Evolutionary conservation across 1,140 invertebrate species (phyloP).

Genomic region (Drosophila micromelanica): DNA sequence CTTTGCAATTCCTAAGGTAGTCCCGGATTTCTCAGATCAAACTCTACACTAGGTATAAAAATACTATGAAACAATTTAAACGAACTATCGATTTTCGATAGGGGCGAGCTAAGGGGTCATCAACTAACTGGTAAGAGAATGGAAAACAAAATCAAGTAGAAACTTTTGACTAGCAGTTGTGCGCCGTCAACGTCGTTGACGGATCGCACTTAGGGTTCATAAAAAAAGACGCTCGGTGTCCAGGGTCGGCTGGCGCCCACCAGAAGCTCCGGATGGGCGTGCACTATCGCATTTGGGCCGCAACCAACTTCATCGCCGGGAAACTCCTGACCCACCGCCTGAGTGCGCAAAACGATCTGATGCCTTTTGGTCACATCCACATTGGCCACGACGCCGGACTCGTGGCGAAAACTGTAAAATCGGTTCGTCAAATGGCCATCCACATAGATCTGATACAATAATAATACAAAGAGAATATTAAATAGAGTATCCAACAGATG

Average conservation of each 20-base stretch:
- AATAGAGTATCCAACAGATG: background rate
- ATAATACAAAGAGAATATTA: background rate
- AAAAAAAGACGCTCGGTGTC: slow-evolving; percentile 69
- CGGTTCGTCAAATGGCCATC: slow-evolving; percentile 78
- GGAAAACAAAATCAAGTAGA: slow-evolving; percentile 3
- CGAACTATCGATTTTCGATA: background rate
- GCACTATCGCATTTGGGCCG: slow-evolving; percentile 9
- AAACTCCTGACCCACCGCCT: slow-evolving; percentile 59
- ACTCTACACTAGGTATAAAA: background rate
- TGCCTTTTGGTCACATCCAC: slow-evolving; percentile 66
- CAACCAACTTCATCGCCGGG: slow-evolving; percentile 23
- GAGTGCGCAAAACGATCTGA: slow-evolving; percentile 67
- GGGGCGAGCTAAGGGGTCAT: background rate
- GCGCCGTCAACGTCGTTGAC: slow-evolving; percentile 7
- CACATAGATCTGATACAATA: slow-evolving; percentile 69
- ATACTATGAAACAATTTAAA: background rate
- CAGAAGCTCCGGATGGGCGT: slow-evolving; percentile 51
- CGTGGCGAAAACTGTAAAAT: slow-evolving; percentile 64
- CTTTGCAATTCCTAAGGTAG: background rate
- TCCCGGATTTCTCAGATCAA: background rate
- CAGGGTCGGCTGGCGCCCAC: slow-evolving; percentile 60
- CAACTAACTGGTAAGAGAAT: slow-evolving; percentile 2
- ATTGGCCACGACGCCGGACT: slow-evolving; percentile 71
- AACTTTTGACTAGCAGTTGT: slow-evolving; percentile 64
- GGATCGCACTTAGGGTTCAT: slow-evolving; percentile 52